Base-by-base conservation (phyloP, 2,113 vertebrate species). In the Junco hyemalis region DNA sequence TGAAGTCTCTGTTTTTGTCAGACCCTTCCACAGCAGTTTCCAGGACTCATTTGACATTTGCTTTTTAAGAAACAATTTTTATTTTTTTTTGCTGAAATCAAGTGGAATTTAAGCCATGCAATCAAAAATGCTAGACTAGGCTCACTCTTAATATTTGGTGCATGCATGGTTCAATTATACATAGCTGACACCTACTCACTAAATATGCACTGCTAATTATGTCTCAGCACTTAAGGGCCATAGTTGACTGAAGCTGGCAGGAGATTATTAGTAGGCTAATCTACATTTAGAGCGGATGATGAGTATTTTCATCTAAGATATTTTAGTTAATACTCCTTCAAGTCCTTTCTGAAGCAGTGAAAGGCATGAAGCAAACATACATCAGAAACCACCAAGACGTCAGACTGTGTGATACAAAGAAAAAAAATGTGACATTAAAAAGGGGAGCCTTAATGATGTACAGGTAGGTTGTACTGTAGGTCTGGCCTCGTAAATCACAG, bases 251-350 rank as follows among this genome's bases (percentile, higher is more conserved):
- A 90, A 88, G 69, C 69, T 78, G 25, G 73, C 83, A 92, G 88
- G 72, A 94, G 94, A 91, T 91, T 91, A 93, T 94, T 90, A 91
- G 85, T 18, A 76, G 74, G 79, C 71, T 95, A 96, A 96, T 88
- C 93, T 90, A 93, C 90, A 88, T 91, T 95, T 93, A 93, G 84
- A 87, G 68, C 33, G 18, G 93, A 93, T 96, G 74, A 95, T 54
- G 66, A 85, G 93, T 83, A 90, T 95, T 96, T 95, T 95, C 85
- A 88, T 77, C 44, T 8, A 28, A 86, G 93, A 94, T 88, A 73
- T 73, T 78, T 89, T 89, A 79, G 72, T 92, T 95, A 94, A 94
- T 80, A 80, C 76, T 83, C 66, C 87, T 72, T 72, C 65, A 93
- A 56, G 65, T 77, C 85, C 50, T 51, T 81, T 91, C 65, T 80